Percentiles rank a stretch among this genome's conserved stretches.
These are phyloP conservation scores for Nesoenas mayeri DNA, from an alignment of 2,113 vertebrate genomes.

Conservation along the genomic window DNA sequence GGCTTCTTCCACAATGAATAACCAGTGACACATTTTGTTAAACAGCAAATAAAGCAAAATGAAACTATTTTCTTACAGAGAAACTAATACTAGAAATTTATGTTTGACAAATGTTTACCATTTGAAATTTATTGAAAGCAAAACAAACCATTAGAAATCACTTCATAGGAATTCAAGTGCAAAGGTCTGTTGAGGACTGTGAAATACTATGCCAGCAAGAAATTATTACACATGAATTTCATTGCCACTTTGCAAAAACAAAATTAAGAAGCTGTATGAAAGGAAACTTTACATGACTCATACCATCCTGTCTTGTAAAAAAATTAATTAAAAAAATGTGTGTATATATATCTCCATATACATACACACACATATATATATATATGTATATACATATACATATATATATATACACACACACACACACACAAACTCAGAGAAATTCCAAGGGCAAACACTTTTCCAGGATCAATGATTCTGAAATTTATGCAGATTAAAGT, in stretches of 20 bases:
- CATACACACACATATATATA: neutral
- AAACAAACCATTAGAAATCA: neutral
- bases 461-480: neutral
- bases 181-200: neutral
- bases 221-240: neutral
- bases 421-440: neutral
- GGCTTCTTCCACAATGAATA: neutral
- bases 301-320: neutral
- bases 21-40: neutral
- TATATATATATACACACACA: neutral
- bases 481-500: neutral
- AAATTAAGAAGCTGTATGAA: neutral
- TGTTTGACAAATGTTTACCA: neutral
- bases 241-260: neutral
- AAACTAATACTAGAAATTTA: neutral
- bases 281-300: neutral
- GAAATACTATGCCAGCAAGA: neutral
- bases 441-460: neutral
- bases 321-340: neutral
- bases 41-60: neutral
- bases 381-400: neutral
- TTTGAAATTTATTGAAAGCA: neutral
- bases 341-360: neutral
- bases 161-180: neutral
- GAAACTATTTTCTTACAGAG: neutral